Conservation (phyloP, 2,113 vertebrate species). For the Rhinoderma darwinii region DNA sequence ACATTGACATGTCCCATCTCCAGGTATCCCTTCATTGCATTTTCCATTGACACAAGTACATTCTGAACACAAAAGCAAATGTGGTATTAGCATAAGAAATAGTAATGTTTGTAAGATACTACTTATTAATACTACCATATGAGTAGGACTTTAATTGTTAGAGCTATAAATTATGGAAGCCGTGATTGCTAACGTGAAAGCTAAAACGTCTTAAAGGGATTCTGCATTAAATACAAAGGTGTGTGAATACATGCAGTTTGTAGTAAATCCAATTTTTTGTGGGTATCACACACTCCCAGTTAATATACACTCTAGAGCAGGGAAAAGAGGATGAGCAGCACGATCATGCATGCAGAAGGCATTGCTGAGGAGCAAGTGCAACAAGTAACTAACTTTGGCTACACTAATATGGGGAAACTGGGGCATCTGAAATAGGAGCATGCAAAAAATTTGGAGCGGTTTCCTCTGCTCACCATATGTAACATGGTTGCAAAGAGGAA, state of each 20-base stretch:
- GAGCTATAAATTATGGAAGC: no score
- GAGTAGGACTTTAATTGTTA: background rate
- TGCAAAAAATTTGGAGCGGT: background rate
- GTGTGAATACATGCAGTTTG: background rate
- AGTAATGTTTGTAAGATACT: background rate
- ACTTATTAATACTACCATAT: background rate
- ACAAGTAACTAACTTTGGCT: background rate
- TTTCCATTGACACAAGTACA: conserved; percentile 82
- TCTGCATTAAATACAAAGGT: background rate
- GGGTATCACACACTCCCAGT: background rate
- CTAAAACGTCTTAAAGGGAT: background rate
- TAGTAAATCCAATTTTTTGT: no score
- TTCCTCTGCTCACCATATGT: no score
- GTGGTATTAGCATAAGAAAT: background rate
- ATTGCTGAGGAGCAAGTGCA: background rate
- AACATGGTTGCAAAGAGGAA: no score
- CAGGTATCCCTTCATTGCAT: conserved; percentile 78
- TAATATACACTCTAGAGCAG: background rate
- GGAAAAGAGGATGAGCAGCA: background rate
- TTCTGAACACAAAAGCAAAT: conserved; percentile 65
- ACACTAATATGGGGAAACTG: background rate
- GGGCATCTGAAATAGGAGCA: background rate
- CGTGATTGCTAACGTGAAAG: background rate
- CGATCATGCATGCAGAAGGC: background rate
- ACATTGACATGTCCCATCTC: conserved; percentile 88